Evolutionary conservation across 2,888 invertebrate genomes (phyloP), one percentile per base, ranked within the genome.

Genomic region (Coecobrya sp.): DNA sequence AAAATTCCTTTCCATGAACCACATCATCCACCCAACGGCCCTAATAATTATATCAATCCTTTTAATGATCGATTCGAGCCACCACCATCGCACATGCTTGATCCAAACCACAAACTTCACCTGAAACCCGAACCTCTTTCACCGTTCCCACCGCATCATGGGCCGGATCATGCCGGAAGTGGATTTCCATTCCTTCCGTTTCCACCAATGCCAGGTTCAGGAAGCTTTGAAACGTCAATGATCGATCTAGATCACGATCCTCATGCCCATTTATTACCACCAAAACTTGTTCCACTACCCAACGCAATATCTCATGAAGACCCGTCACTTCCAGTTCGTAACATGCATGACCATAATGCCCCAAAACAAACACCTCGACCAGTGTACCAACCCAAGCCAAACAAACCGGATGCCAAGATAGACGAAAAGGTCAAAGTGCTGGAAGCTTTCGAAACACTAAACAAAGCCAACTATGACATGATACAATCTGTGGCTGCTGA

Each of bases 401-500:
- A 19, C 16, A 73, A 49, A 22, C 79, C 82, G 7, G 59, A 70
- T 22, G 30, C 65, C 36, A 92, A 92, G 13, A 42, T 68, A 25
- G 88, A 91, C 11, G 94, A 94, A 19, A 94, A 93, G 42, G 91
- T 92, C 42, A 92, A 93, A 73, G 70, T 94, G 0, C 82, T 94
- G 8, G 86, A 94, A 68, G 94, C 94, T 0, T 79, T 94, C 30
- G 93, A 94, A 62, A 93, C 94, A 0, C 49, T 94, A 36, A 94
- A 94, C 68, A 94, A 93, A 30, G 94, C 93, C 0, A 94, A 94
- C 25, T 89, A 89, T 42, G 93, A 94, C 65, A 89, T 93, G 11
- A 93, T 94, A 25, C 93, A 94, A 55, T 93, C 94, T 1, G 70
- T 95, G 1, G 94, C 93, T 13, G 93, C 92, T 11, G 93, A 93